Evolutionary conservation across 2,888 invertebrate species (phyloP), one percentile per base, ranked within the genome.

Genomic region (Lysandra bellargus): DNA sequence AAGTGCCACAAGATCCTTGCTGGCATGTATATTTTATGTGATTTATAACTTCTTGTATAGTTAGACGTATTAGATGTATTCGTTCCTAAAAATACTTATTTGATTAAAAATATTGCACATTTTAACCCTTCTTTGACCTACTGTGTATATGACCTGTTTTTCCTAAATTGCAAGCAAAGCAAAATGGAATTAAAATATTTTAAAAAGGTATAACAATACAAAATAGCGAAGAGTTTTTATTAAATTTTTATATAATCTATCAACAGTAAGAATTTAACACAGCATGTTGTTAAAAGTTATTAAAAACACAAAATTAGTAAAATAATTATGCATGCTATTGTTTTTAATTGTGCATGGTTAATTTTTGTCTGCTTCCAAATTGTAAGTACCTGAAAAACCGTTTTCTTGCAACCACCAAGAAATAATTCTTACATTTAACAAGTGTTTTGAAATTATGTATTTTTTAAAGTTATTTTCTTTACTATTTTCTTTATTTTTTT

Each of bases 101-200:
- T 12, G 30, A 69, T 37, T 69, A 17, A 0, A 33, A 12, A 33
- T 69, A 69, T 69, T 37, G 69, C 69, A 69, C 69, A 37, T 69
- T 69, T 33, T 69, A 49, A 64, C 44, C 30, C 6, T 14, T 69
- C 57, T 77, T 57, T 7, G 44, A 61, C 23, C 23, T 60, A 69
- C 30, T 44, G 78, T 69, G 64, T 81, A 64, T 80, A 64, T 81
- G 72, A 78, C 33, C 49, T 30, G 5, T 79, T 40, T 81, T 81
- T 80, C 80, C 82, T 81, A 81, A 81, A 85, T 93, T 93, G 81
- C 94, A 94, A 92, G 94, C 93, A 91, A 91, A 88, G 88, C 90
- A 94, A 93, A 84, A 88, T 87, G 92, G 94, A 94, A 85, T 74
- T 90, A 84, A 94, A 93, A 84, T 93, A 92, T 88, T 92, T 91